Evolutionary conservation across 2,113 vertebrate species (phyloP).

Genomic region (Sylvilagus bachmani): DNA sequence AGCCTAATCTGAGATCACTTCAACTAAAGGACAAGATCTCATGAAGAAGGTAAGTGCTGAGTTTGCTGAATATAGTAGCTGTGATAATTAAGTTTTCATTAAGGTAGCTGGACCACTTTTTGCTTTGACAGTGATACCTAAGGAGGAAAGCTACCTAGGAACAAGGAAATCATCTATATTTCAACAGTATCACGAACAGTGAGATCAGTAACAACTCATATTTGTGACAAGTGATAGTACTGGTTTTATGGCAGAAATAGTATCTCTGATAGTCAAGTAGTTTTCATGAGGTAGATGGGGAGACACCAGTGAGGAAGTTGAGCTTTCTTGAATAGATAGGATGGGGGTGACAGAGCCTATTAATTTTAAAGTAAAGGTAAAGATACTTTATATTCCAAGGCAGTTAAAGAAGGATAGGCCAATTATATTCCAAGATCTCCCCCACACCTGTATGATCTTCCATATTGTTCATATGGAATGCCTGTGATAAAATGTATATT

Average conservation of each 20-base stretch:
- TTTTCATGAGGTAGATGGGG: background rate
- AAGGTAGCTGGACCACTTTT: background rate
- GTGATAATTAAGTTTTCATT: background rate
- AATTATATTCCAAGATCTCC: background rate
- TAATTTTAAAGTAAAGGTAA: conserved; percentile 23
- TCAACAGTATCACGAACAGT: background rate
- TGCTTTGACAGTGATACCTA: background rate
- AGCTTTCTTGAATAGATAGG: background rate
- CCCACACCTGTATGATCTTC: background rate
- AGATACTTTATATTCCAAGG: background rate
- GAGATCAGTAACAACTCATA: background rate
- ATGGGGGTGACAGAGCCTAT: background rate
- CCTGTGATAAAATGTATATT: background rate
- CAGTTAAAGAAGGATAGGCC: background rate
- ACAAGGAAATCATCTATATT: background rate
- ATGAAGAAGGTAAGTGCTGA: background rate
- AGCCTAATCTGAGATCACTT: background rate
- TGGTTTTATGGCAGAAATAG: background rate
- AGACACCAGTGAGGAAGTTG: no score
- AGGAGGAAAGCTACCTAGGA: background rate
- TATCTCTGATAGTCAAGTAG: background rate
- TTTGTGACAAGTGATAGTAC: background rate
- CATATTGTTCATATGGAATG: background rate
- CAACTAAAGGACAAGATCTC: background rate
- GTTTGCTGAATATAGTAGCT: no score